A percentile compares a stretch with the other conserved stretches of the same genome.
phyloP scores from a whole-genome alignment of 1,140 invertebrate species.

The Hirudo medicinalis region DNA sequence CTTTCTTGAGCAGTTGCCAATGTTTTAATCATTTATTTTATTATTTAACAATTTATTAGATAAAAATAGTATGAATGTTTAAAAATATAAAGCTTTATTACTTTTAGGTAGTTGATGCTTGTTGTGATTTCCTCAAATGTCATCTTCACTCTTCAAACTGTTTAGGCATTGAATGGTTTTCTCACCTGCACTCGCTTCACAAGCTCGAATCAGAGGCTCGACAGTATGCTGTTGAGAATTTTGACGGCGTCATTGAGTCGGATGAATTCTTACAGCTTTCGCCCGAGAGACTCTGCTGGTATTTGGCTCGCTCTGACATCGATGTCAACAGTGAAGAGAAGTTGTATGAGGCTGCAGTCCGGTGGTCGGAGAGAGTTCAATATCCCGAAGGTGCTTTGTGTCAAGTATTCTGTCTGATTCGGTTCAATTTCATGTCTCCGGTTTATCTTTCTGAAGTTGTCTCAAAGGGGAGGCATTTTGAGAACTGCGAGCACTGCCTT shows the following conservation, averaged over 20 bases:
- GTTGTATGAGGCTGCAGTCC: slow-evolving; percentile 40
- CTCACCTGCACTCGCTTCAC: slow-evolving; percentile 37
- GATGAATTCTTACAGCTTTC: slow-evolving; percentile 39
- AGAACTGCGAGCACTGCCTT: slow-evolving; percentile 31
- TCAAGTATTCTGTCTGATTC: slow-evolving; percentile 17
- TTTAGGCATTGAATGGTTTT: slow-evolving; percentile 40
- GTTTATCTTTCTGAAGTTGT: slow-evolving; percentile 30
- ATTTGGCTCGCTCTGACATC: slow-evolving; percentile 36
- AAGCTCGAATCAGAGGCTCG: slow-evolving; percentile 34
- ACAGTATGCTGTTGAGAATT: slow-evolving; percentile 39
- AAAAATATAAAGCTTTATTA: background rate
- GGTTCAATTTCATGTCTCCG: slow-evolving; percentile 25
- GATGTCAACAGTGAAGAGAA: slow-evolving; percentile 40
- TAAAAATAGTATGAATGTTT: background rate
- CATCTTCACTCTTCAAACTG: slow-evolving; percentile 42
- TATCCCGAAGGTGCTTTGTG: slow-evolving; percentile 30
- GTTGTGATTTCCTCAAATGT: slow-evolving; percentile 37
- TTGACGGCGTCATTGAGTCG: slow-evolving; percentile 33
- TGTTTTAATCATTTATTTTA: background rate
- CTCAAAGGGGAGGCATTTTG: slow-evolving; percentile 30
- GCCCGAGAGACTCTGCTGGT: slow-evolving; percentile 32
- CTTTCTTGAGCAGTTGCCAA: background rate
- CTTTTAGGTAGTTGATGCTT: slow-evolving; percentile 22
- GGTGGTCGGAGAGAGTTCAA: slow-evolving; percentile 36
- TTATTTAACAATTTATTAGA: background rate